Base-by-base conservation (phyloP, 2,113 vertebrate species). In the Rostratula benghalensis region DNA sequence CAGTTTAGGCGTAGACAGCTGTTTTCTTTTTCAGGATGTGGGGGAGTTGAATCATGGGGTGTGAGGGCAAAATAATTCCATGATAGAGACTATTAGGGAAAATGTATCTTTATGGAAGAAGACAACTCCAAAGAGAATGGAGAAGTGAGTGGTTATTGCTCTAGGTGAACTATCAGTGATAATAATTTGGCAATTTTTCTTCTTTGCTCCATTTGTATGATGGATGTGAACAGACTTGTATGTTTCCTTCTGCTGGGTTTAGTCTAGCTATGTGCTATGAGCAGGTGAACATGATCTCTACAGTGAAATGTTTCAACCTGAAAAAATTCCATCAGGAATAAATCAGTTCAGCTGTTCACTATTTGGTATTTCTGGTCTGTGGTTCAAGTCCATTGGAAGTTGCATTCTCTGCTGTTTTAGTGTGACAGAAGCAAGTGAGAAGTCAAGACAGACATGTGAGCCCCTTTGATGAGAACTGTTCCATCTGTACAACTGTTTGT, bases 1-100 rank as follows among this genome's bases (percentile, higher is more conserved):
- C 63, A 75, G 43, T 78, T 94, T 43, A 79, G 95, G 73, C 0
- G 21, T 43, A 95, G 92, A 96, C 84, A 96, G 88, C 90, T 95
- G 89, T 83, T 94, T 95, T 94, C 85, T 61, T 94, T 39, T 93
- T 94, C 91, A 96, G 95, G 90, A 97, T 96, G 82, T 54, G 65
- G 61, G 81, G 77, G 83, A 96, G 53, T 86, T 96, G 90, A 97
- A 76, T 87, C 78, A 95, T 91, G 71, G 89, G 85, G 89, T 93
- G 92, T 65, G 92, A 97, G 68, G 87, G 89, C 68, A 94, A 95
- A 92, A 89, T 77, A 88, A 94, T 94, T 90, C 80, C 31, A 20
- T 76, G 76, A 79, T 82, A 89, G 80, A 71, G 24, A 35, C 46
- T 96, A 48, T 91, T 94, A 93, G 64, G 59, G 79, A 93, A 94